Evolutionary conservation across 2,797 vertebrate species (phyloP).

Genomic region (Eidolon dupreanum): DNA sequence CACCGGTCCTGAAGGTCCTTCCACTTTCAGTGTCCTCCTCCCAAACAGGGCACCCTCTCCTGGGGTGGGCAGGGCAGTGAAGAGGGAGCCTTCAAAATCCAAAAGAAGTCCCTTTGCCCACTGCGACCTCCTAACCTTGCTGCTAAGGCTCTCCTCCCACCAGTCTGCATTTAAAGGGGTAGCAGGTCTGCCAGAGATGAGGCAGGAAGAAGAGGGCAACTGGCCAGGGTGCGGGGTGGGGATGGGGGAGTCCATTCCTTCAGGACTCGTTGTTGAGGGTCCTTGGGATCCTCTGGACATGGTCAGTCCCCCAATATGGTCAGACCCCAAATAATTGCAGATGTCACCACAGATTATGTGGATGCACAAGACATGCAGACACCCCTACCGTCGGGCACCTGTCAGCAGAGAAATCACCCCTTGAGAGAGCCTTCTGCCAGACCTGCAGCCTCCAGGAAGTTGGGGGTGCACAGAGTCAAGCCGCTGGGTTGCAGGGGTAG

Average conservation of each 20-base stretch:
- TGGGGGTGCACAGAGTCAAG: neutral
- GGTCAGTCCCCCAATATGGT: neutral
- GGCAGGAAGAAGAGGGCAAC: neutral
- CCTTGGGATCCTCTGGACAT: neutral
- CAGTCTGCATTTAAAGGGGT: slow-evolving; percentile 7
- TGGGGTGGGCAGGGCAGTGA: neutral
- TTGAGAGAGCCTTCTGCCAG: neutral
- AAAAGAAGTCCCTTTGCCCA: neutral
- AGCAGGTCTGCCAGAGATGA: neutral
- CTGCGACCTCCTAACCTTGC: neutral
- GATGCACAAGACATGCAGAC: neutral
- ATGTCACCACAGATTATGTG: neutral
- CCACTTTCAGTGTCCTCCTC: neutral
- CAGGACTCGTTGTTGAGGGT: neutral
- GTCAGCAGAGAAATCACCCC: neutral
- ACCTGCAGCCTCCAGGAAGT: neutral
- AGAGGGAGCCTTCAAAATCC: neutral
- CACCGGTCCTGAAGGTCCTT: neutral
- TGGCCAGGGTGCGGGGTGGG: neutral
- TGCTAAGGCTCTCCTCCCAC: neutral
- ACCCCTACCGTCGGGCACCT: neutral
- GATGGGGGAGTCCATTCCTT: neutral
- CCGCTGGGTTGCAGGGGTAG: neutral
- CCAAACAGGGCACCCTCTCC: neutral
- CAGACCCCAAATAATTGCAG: neutral